These are phyloP conservation scores for Gymnothorax javanicus DNA, from an alignment of 2,797 vertebrate genomes.

Conservation along the genomic window DNA sequence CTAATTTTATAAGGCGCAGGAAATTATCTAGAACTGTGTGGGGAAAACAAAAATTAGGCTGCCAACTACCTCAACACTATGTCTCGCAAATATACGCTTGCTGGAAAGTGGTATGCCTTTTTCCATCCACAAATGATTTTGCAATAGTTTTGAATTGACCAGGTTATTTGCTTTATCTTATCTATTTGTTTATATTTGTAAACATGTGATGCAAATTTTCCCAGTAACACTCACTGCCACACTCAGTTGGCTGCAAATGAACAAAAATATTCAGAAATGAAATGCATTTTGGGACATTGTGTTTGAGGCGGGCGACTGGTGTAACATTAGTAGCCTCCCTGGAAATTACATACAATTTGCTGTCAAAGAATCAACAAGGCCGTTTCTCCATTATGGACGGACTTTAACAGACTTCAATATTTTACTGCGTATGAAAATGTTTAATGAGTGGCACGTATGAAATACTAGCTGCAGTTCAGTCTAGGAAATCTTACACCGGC, in stretches of 20 bases:
- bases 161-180: background rate
- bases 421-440: background rate
- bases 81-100: background rate
- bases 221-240: too few relatives aligned
- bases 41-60: constrained; percentile 14
- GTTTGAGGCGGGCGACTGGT: too few relatives aligned
- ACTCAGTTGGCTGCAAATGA: too few relatives aligned
- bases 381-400: background rate
- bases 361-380: background rate
- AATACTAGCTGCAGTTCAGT: too few relatives aligned
- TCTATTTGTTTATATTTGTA: background rate
- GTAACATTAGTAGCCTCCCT: background rate
- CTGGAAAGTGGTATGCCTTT: background rate
- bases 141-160: background rate
- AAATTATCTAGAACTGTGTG: constrained; percentile 2
- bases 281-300: too few relatives aligned
- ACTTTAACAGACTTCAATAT: background rate
- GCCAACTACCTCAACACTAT: background rate
- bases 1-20: constrained; percentile 3
- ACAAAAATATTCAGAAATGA: too few relatives aligned
- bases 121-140: background rate
- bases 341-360: background rate
- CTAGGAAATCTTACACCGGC: too few relatives aligned
- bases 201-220: too few relatives aligned
- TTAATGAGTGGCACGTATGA: too few relatives aligned